Base-by-base conservation (phyloP, 2,113 vertebrate genomes). In the Stigmatopora argus region DNA sequence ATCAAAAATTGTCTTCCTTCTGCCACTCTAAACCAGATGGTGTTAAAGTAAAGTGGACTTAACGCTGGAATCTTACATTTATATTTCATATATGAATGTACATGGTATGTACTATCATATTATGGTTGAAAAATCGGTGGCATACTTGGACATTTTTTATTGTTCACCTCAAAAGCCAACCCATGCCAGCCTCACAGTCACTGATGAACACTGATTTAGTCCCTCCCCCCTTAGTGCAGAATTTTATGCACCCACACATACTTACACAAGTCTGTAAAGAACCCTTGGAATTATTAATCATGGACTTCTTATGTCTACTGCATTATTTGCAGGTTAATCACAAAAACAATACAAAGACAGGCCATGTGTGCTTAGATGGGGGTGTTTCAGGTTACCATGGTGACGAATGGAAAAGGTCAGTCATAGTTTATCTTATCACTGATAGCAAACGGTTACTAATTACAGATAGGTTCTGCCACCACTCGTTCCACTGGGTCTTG, bases 361-460 rank as follows among this genome's bases (percentile, higher is more conserved):
- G 87, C 78, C 15, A 52, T 48, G 46, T 67, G 85, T 61, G 75
- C 41, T 13, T n/a, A 67, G 76, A 67, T 73, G 86, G 85, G 83
- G 78, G 81, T 73, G 72, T 81, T 61, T 46, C 58, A 60, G 66
- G 91, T 93, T 90, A 79, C 88, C 70, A 91, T 92, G 87, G 84
- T 80, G 83, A 92, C 87, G 65, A 56, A 71, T 55, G 83, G 85
- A 91, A 91, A 90, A 92, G 92, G 72, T 93, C 86, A 78, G 89
- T 77, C 75, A n/a, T 78, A 87, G 90, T 92, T 94, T 93, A 92
- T 93, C 93, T 90, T 89, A 89, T 92, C 86, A 84, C 81, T 65
- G 92, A 93, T 93, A 86, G 86, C 86, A 91, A 90, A 91, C 87
- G 91, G 91, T 93, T 93, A 92, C 90, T 81, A 92, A 92, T 92